These are phyloP conservation scores for Ophion costatus DNA, from an alignment of 2,888 invertebrate species.

Conservation along the genomic window DNA sequence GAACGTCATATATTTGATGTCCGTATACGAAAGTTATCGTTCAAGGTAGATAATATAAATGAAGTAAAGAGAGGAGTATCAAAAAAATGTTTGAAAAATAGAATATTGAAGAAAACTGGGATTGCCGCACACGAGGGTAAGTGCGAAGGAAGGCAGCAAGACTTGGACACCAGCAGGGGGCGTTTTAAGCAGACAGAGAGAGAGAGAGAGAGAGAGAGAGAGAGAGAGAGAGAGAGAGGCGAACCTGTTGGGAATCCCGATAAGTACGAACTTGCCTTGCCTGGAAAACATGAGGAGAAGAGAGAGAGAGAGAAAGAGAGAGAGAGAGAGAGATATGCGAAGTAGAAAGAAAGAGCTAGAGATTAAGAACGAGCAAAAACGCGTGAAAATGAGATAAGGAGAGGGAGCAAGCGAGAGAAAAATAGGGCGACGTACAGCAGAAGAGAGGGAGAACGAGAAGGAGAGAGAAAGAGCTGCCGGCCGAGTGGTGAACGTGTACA, in stretches of 20 bases:
- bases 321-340: conserved; percentile 34
- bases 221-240: conserved; percentile 22
- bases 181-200: conserved; percentile 15
- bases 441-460: conserved; percentile 18
- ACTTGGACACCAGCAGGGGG: background rate
- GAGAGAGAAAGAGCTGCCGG: conserved; percentile 44
- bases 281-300: conserved; percentile 28
- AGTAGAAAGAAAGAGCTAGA: conserved; percentile 13
- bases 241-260: conserved; percentile 52
- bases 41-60: background rate
- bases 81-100: too few relatives aligned
- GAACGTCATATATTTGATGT: too few relatives aligned
- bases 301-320: conserved; percentile 16
- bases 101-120: conserved; percentile 3
- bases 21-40: too few relatives aligned
- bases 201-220: too few relatives aligned
- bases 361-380: conserved; percentile 1
- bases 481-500: background rate
- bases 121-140: background rate
- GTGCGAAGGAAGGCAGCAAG: background rate
- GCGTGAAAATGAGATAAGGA: conserved; percentile 45
- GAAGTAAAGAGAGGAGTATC: background rate
- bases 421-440: conserved; percentile 32
- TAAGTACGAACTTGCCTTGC: conserved; percentile 1
- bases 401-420: conserved; percentile 27